A percentile compares a stretch with the other conserved stretches of the same genome.
Evolutionary conservation across 2,888 invertebrate species (phyloP).

Genomic region (Chymomyza procnemis): DNA sequence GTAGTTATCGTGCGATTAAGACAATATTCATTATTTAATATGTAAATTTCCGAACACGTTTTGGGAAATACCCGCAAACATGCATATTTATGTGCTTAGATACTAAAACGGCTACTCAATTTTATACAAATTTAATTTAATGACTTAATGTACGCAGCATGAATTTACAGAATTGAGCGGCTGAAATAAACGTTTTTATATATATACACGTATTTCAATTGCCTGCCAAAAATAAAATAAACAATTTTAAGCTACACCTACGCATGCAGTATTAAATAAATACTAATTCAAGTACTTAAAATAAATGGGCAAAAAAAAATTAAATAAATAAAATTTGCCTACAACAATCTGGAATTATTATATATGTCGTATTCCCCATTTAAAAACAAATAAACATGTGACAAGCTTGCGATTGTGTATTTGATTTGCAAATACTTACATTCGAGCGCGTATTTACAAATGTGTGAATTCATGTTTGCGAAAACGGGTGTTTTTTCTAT

Average conservation of each 20-base stretch:
- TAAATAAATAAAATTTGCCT: not conserved
- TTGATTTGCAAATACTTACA: not conserved
- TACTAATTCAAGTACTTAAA: not conserved
- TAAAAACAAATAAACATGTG: not conserved
- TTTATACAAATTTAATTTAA: not conserved
- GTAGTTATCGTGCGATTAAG: too few relatives aligned
- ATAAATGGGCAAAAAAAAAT: not conserved
- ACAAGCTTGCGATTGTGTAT: not conserved
- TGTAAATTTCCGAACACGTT: too few relatives aligned
- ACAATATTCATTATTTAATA: too few relatives aligned
- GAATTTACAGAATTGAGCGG: not conserved
- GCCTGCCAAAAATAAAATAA: too few relatives aligned
- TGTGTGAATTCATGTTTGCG: not conserved
- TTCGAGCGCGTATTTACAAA: not conserved
- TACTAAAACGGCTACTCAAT: not conserved
- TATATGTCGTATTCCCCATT: not conserved
- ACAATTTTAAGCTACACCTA: not conserved
- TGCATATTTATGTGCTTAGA: not conserved
- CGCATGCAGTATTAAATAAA: not conserved
- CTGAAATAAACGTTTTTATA: not conserved
- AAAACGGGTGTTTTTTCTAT: too few relatives aligned
- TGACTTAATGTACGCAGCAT: not conserved
- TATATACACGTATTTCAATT: not conserved
- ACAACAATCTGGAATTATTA: not conserved
- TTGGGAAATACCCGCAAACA: too few relatives aligned